These are phyloP conservation scores for Eulimnadia texana DNA, from an alignment of 1,140 invertebrate species.

Conservation along the genomic window DNA sequence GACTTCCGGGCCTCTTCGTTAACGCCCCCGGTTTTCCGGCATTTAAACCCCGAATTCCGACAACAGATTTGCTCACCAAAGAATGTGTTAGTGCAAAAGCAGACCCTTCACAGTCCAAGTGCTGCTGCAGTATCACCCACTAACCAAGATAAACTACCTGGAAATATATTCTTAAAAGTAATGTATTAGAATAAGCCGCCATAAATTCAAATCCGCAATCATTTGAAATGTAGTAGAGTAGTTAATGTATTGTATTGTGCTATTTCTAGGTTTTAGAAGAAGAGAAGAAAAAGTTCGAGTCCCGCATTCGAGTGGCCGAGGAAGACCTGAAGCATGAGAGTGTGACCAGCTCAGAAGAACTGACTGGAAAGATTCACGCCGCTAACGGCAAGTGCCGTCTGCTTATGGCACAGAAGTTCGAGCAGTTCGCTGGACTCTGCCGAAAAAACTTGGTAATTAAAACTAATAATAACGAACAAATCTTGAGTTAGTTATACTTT, in stretches of 20 bases:
- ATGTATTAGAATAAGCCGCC: neutral
- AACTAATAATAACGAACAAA: no score
- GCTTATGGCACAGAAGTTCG: slow-evolving; percentile 79
- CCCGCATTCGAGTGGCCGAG: slow-evolving; percentile 49
- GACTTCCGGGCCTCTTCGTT: neutral
- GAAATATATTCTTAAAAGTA: neutral
- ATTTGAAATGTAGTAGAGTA: no score
- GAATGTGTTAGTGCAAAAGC: neutral
- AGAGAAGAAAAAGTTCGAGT: slow-evolving; percentile 51
- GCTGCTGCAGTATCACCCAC: neutral
- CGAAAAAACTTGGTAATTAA: slow-evolving; percentile 59
- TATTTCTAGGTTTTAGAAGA: slow-evolving; percentile 43
- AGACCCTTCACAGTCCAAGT: neutral
- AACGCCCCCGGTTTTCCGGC: slow-evolving; percentile 35
- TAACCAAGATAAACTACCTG: neutral
- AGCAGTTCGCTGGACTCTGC: slow-evolving; percentile 80
- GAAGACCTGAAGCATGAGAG: slow-evolving; percentile 41
- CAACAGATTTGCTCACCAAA: slow-evolving; percentile 44
- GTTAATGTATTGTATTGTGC: no score
- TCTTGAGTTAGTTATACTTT: slow-evolving; percentile 12
- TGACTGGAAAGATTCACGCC: slow-evolving; percentile 63
- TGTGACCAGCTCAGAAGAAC: slow-evolving; percentile 50
- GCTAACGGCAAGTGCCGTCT: slow-evolving; percentile 82
- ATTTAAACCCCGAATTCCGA: slow-evolving; percentile 65
- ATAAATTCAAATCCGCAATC: no score